Evolutionary conservation across 2,888 invertebrate species (phyloP), one percentile per base, ranked within the genome.

Genomic region (Dicranocentrus wangi): DNA sequence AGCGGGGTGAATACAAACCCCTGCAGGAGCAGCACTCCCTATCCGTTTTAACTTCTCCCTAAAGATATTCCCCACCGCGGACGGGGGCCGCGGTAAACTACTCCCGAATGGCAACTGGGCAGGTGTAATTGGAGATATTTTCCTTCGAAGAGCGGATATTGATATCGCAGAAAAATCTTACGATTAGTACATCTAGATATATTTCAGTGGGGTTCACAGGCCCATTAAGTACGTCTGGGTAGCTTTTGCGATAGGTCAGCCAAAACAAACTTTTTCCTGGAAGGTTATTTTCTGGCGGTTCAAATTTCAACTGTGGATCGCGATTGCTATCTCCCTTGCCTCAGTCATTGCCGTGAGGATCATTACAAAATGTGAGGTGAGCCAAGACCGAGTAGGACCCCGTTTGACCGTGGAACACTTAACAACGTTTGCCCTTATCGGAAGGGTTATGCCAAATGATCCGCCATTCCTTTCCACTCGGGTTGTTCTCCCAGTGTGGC

Each of bases 81-180:
- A 28, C 1, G 77, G 65, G 19, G 61, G 23, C 32, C 70, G 71
- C 19, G 77, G 77, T 8, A 39, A 68, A 5, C 17, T 51, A 17
- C n/a, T 66, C 1, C 21, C 47, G 15, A 68, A 78, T 47, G 72
- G 78, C 0, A 60, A 47, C 0, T 82, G 72, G 77, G 51, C 19
- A n/a, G 82, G 82, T 1, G 70, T 68, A 1, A 27, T 82, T 8
- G 82, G 82, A 3, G 82, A 82, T 27, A 47, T 82, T 19, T 8
- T 82, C 3, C 8, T 39, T 15, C 72, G 43, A 2, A 32, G 13
- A 42, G 77, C 77, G 1, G 72, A 82, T 47, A 1, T 77, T 7
- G 77, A 72, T 1, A 13, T 53, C 0, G 27, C 55, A 5, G 66
- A n/a, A n/a, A n/a, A n/a, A n/a, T n/a, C n/a, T 2, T 43, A 65